These are phyloP conservation scores for Pyrocoelia pectoralis DNA, from an alignment of 2,888 invertebrate genomes.

Conservation along the genomic window DNA sequence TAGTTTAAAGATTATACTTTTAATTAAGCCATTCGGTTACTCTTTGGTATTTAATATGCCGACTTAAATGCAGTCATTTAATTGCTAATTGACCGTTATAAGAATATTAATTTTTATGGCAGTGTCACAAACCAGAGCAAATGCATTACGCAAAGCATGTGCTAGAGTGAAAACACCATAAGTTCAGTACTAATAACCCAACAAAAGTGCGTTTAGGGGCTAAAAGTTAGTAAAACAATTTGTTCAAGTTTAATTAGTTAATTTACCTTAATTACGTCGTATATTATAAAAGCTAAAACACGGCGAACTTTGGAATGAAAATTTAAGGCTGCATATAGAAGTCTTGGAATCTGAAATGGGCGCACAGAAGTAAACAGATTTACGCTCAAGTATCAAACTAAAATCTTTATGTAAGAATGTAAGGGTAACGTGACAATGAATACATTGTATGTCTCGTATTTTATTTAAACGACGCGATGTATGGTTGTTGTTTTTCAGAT, in stretches of 20 bases:
- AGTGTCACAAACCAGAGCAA: neutral
- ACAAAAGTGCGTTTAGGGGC: conserved; percentile 33
- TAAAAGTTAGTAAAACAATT: conserved; percentile 37
- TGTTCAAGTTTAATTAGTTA: conserved; percentile 37
- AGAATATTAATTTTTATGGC: neutral
- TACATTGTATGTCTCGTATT: conserved; percentile 19
- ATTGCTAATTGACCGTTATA: neutral
- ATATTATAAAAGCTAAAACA: conserved; percentile 20
- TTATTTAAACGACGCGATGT: conserved; percentile 20
- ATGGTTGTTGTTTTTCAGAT: conserved; percentile 24
- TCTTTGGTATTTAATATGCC: too few relatives aligned
- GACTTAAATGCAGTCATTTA: too few relatives aligned
- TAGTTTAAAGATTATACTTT: too few relatives aligned
- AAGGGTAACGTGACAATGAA: conserved; percentile 24
- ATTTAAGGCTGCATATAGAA: conserved; percentile 1
- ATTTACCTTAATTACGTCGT: conserved; percentile 36
- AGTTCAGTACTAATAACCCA: conserved; percentile 34
- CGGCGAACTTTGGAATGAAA: conserved; percentile 21
- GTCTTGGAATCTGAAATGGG: neutral
- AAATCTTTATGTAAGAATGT: conserved; percentile 9
- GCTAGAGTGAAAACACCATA: conserved; percentile 26
- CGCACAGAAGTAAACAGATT: too few relatives aligned
- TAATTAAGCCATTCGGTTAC: too few relatives aligned
- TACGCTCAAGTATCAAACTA: neutral
- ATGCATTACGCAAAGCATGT: conserved; percentile 22